Evolutionary conservation across 1,140 invertebrate species (phyloP).

Genomic region (Euura lappo): DNA sequence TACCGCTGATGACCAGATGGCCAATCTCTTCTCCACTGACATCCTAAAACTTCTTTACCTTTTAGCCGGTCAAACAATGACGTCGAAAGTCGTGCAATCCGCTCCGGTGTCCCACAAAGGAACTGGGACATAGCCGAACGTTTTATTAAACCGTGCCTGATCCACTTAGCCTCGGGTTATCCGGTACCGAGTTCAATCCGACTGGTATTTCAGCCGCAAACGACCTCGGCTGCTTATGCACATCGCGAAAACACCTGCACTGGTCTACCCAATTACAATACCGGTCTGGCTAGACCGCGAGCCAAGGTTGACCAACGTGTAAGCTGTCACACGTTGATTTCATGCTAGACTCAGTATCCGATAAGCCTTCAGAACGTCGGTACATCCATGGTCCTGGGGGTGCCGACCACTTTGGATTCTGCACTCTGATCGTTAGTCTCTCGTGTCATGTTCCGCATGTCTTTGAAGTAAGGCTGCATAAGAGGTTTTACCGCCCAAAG

Average conservation of each 20-base stretch:
- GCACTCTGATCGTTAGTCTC: slow-evolving; percentile 2
- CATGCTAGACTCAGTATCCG: not conserved
- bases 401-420: not conserved
- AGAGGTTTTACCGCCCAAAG: no score
- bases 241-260: no score
- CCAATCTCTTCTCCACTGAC: not conserved
- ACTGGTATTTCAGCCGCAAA: no score
- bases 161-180: not conserved
- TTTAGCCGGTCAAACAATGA: not conserved
- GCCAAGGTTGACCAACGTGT: no score
- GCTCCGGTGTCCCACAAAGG: not conserved
- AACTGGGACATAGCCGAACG: not conserved
- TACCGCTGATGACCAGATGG: not conserved
- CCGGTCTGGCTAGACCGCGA: no score
- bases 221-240: no score
- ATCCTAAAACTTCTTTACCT: not conserved
- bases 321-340: no score
- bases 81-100: not conserved
- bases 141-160: slow-evolving; percentile 1
- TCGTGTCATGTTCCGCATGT: not conserved
- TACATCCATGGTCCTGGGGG: no score
- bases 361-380: not conserved
- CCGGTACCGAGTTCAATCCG: no score
- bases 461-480: not conserved
- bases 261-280: no score